Evolutionary conservation across 2,888 invertebrate species (phyloP), one percentile per base, ranked within the genome.

Genomic region (Oligia strigilis): DNA sequence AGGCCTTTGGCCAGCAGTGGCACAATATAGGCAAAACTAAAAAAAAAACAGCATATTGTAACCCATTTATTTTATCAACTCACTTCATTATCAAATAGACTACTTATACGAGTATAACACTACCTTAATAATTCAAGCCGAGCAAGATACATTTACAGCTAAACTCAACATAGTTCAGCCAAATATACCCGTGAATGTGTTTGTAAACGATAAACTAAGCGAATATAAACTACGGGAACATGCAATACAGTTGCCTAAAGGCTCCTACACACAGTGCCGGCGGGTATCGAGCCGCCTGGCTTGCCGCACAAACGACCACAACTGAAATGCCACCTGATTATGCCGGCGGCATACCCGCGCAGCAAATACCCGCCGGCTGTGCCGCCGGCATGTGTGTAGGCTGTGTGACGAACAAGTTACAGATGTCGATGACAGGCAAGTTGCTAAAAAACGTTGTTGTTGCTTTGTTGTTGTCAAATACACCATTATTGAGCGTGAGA

Each of bases 191-290:
- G 4, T 29, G 46, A 46, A 65, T 40, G 49, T 58, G 40, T 23
- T 65, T 66, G n/a, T 67, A 23, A 67, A 71, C n/a, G 43, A 55
- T 40, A 49, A 64, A 3, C 9, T 72, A 71, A 46, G 81, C 49
- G 40, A 55, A 66, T 65, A 69, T 79, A 23, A 58, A 58, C 17
- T 64, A 40, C 9, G 8, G 8, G 6, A 43, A 43, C 19, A 76
- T n/a, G 36, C 58, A 69, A 69, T 73, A 75, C 58, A 49, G 23
- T 64, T 52, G 11, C 40, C 14, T 43, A 9, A 71, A 5, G 19
- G 55, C 14, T 29, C 29, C 29, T 29, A 1, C 29, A 29, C 29
- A 29, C 29, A 29, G 29, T 29, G 29, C 29, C 29, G 29, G 29
- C 29, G 29, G 29, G 29, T 29, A 29, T 29, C 29, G 29, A 29